phyloP scores from a whole-genome alignment of 1,140 invertebrate genomes.

The Thalassaphorura encarpata region DNA sequence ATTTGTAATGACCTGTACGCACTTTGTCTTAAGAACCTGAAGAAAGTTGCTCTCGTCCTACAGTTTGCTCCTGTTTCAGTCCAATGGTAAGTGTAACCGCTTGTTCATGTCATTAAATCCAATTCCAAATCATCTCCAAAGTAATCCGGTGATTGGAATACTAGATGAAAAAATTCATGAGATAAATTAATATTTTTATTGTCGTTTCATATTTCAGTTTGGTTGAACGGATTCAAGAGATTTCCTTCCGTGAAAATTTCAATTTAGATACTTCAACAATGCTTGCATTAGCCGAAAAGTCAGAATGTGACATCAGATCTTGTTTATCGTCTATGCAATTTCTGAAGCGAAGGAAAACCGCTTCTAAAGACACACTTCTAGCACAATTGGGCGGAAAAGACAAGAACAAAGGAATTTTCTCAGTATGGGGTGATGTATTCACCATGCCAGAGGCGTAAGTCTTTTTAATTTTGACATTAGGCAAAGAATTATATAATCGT shows the following conservation, averaged over 20 bases:
- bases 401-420: slow-evolving; percentile 26
- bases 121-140: too few species aligned
- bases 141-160: too few species aligned
- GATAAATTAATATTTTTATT: not conserved
- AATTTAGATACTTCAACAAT: slow-evolving; percentile 59
- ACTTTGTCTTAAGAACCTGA: slow-evolving; percentile 62
- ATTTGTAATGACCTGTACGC: slow-evolving; percentile 94
- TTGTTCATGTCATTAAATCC: not conserved
- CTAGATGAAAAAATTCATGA: too few species aligned
- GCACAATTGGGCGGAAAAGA: slow-evolving; percentile 26
- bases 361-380: slow-evolving; percentile 17
- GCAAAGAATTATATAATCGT: not conserved
- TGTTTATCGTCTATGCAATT: slow-evolving; percentile 80
- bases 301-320: slow-evolving; percentile 75
- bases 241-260: slow-evolving; percentile 57
- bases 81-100: slow-evolving; percentile 36
- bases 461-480: slow-evolving; percentile 3
- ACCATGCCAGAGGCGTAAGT: slow-evolving; percentile 22
- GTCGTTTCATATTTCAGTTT: slow-evolving; percentile 41
- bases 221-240: slow-evolving; percentile 55
- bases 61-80: slow-evolving; percentile 57
- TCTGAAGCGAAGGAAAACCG: slow-evolving; percentile 37
- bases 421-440: slow-evolving; percentile 27
- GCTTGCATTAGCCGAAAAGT: slow-evolving; percentile 64
- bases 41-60: slow-evolving; percentile 63